Percentiles rank a stretch among this genome's conserved stretches.
These are phyloP conservation scores for Pandion haliaetus DNA, from an alignment of 2,113 vertebrate species.

Conservation along the genomic window DNA sequence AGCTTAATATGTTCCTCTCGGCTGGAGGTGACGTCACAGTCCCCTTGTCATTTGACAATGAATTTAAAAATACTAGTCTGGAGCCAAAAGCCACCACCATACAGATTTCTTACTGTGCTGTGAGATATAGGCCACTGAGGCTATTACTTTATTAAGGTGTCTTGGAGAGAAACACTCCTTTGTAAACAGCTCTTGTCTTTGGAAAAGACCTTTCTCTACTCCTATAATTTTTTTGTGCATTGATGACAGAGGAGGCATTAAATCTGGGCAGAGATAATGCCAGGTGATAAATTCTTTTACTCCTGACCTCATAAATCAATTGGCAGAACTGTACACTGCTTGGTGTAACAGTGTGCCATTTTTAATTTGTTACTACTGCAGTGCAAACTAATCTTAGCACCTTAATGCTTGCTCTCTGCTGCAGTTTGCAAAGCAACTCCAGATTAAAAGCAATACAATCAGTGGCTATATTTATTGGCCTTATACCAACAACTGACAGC, in stretches of 20 bases:
- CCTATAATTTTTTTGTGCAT: not conserved
- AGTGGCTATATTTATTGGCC: not conserved
- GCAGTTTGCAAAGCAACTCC: not conserved
- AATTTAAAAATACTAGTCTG: not conserved
- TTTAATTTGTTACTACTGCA: conserved; percentile 27
- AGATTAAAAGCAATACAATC: not conserved
- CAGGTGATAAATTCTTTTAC: conserved; percentile 43
- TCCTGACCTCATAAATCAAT: conserved; percentile 39
- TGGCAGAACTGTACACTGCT: not conserved
- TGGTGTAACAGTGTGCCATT: not conserved
- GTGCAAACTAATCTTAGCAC: conserved; percentile 38
- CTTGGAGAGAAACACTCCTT: not conserved
- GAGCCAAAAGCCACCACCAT: not conserved
- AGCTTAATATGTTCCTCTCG: not conserved
- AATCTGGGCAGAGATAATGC: conserved; percentile 16
- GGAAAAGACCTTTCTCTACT: not conserved
- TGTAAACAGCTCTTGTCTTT: conserved; percentile 3
- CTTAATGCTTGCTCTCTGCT: not conserved
- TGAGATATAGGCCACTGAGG: not conserved
- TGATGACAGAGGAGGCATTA: conserved; percentile 12
- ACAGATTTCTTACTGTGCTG: not conserved
- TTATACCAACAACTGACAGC: not conserved
- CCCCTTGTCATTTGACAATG: not conserved
- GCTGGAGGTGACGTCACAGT: not conserved
- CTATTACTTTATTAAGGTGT: not conserved